Evolutionary conservation across 2,113 vertebrate species (phyloP), one percentile per base, ranked within the genome.

Genomic region (Uria aalge): DNA sequence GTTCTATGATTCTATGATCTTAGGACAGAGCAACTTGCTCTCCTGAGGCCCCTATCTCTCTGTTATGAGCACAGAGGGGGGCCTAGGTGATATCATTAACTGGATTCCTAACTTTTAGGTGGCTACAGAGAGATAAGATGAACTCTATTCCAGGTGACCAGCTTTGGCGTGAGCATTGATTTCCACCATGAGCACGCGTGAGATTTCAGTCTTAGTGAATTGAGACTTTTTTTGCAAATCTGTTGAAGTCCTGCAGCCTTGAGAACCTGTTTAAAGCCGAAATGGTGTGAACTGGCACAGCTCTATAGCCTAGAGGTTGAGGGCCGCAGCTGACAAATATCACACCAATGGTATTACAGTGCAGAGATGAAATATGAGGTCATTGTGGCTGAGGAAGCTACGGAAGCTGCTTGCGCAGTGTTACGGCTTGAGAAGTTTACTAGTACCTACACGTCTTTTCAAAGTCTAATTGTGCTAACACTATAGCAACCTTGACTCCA

Each of bases 401-500:
- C 0, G 3, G 71, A 89, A 88, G 82, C 76, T 92, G 47, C 79
- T 60, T 67, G 45, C 41, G 40, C 38, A 7, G 55, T 69, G 67
- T 8, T 47, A 45, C 2, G 53, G 30, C 74, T 88, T 78, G 73
- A 87, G 86, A 68, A 57, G n/a, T 40, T 66, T 92, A 79, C 96
- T 72, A 82, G 95, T 95, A 27, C 59, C 57, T 95, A 69, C 94
- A 94, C 0, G 56, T 78, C 86, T 88, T 82, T 57, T 60, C 84
- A 60, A 72, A 82, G 63, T 13, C 71, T 94, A 85, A 96, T 82
- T 94, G 57, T 82, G 73, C 89, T 76, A 38, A 56, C n/a, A 3
- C 62, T 85, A 14, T 79, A 72, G 74, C 88, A 96, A 30, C 71
- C 64, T 45, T 96, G 81, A 89, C 92, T 95, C 62, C 92, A 85